These are phyloP conservation scores for Oasisia sp. DNA, from an alignment of 2,888 invertebrate species.

Conservation along the genomic window DNA sequence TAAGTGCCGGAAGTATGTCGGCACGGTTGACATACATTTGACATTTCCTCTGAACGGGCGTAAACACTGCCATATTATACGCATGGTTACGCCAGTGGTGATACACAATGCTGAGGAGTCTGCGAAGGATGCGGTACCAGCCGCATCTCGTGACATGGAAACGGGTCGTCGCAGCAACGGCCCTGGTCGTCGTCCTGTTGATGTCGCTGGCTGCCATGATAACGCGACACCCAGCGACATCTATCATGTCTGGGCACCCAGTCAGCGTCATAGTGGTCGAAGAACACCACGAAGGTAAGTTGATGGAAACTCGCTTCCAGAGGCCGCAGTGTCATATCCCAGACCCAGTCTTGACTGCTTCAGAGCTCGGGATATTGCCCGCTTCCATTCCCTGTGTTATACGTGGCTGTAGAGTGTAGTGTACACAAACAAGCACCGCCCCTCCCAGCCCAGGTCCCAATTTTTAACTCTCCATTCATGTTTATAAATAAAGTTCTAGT, in stretches of 20 bases:
- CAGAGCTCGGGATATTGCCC: no score
- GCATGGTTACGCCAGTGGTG: not conserved
- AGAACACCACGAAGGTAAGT: not conserved
- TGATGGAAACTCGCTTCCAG: no score
- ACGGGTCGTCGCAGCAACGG: not conserved
- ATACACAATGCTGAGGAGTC: not conserved
- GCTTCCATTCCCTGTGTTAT: no score
- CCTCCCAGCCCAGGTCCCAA: no score
- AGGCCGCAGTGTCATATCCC: no score
- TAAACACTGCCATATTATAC: not conserved
- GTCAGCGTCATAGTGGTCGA: constrained; percentile 12
- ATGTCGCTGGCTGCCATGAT: not conserved
- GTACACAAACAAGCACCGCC: no score
- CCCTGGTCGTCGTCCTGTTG: not conserved
- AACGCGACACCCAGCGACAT: not conserved
- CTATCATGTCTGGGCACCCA: not conserved
- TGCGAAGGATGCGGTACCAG: not conserved
- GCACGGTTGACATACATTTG: not conserved
- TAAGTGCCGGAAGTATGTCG: not conserved
- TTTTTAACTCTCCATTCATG: no score
- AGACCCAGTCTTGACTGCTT: no score
- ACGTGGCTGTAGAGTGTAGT: no score
- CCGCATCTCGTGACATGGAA: not conserved
- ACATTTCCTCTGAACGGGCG: not conserved
- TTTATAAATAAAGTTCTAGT: no score